phyloP scores from a whole-genome alignment of 2,797 vertebrate species.

The Pampus argenteus region DNA sequence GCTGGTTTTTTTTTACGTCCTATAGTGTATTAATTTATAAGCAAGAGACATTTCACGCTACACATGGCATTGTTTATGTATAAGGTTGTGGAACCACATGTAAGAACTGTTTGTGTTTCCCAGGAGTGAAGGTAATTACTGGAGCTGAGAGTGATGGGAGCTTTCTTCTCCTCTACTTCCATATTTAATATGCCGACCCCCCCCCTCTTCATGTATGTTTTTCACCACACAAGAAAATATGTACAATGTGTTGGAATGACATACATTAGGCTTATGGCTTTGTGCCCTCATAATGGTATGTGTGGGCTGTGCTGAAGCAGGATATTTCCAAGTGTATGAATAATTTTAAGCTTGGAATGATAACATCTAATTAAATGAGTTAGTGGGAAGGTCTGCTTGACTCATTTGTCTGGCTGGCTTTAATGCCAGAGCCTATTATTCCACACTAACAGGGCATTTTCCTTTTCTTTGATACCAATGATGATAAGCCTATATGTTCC shows the following conservation, averaged over 20 bases:
- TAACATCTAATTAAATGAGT: slow-evolving; percentile 78
- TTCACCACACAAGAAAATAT: slow-evolving; percentile 37
- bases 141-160: slow-evolving; percentile 29
- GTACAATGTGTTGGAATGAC: slow-evolving; percentile 55
- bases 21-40: slow-evolving; percentile 61
- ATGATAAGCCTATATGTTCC: slow-evolving; percentile 41
- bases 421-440: slow-evolving; percentile 56
- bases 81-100: slow-evolving; percentile 37
- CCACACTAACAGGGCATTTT: slow-evolving; percentile 45
- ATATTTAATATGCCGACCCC: slow-evolving; percentile 59
- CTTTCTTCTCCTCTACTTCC: slow-evolving; percentile 27
- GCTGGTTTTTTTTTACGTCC: slow-evolving; percentile 59
- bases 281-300: slow-evolving; percentile 50
- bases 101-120: slow-evolving; percentile 49
- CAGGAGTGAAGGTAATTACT: slow-evolving; percentile 52
- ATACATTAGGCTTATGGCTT: slow-evolving; percentile 56
- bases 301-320: slow-evolving; percentile 54
- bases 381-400: slow-evolving; percentile 64
- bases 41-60: slow-evolving; percentile 40
- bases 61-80: slow-evolving; percentile 61
- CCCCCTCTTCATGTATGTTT: slow-evolving; percentile 41
- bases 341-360: slow-evolving; percentile 64
- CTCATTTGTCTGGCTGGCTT: slow-evolving; percentile 61
- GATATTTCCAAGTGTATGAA: slow-evolving; percentile 62
- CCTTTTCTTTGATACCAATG: slow-evolving; percentile 47